Base-by-base conservation (phyloP, 2,888 invertebrate genomes). In the Vanessa cardui region DNA sequence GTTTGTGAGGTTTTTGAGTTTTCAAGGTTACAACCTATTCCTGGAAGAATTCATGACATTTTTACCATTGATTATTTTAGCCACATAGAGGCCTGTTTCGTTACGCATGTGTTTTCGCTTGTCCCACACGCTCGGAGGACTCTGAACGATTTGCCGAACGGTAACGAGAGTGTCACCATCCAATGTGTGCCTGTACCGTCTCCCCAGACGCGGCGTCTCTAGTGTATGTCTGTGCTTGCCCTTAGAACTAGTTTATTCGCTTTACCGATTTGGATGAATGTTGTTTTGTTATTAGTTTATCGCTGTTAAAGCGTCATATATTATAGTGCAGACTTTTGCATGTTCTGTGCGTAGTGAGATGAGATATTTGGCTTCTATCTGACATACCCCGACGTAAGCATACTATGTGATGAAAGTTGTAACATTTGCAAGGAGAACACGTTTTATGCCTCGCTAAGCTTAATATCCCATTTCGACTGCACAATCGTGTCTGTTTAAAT, bases 311-410 rank as follows among this genome's bases (percentile, higher is more conserved):
- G 52, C 71, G 52, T 75, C 68, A 68, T 66, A 72, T 63, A 76
- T 76, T 76, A 75, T 71, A 73, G 75, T 75, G 73, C 76, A 76
- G 73, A 77, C 76, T 76, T 76, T 74, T 72, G 74, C 74, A 72
- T 77, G 74, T 73, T 73, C 70, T 71, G 66, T 66, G 73, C 72
- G 72, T 74, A 49, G 54, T 62, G 65, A 52, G 54, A 67, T 64
- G 66, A 59, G 68, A 66, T 69, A 68, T 66, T 65, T 58, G 58
- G 58, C 52, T 21, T 44, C 50, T 8, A 44, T 12, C 39, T 3
- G 39, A 39, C 39, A 39, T 12, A 3, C 39, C 12, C 12, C 39
- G 12, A 39, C 39, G 8, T 12, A 12, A 39, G 39, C 39, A 39
- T 39, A 39, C 3, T 12, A 39, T 12, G 12, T 12, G 2, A 12